Evolutionary conservation across 2,888 invertebrate genomes (phyloP).

Genomic region (Mamestra brassicae): DNA sequence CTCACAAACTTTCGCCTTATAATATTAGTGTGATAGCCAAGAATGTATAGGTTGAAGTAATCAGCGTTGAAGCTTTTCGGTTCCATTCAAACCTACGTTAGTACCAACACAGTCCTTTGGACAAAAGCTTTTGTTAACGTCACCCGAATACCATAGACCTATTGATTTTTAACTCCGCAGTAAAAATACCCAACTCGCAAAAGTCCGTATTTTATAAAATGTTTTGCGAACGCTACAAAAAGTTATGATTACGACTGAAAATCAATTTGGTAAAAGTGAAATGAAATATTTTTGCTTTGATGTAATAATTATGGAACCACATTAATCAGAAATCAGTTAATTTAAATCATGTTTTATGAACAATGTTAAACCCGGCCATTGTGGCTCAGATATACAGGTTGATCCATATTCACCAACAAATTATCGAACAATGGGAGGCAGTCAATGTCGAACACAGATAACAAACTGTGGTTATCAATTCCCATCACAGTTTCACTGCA

Average conservation of each 20-base stretch:
- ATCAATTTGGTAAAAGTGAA: slow-evolving; percentile 15
- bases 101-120: slow-evolving; percentile 2
- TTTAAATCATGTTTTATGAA: slow-evolving; percentile 23
- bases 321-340: slow-evolving; percentile 15
- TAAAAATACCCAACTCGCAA: slow-evolving; percentile 6
- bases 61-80: slow-evolving; percentile 17
- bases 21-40: neutral
- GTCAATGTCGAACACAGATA: slow-evolving; percentile 29
- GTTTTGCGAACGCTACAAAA: neutral
- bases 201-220: neutral
- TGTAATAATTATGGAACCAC: neutral
- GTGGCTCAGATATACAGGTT: slow-evolving; percentile 11
- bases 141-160: slow-evolving; percentile 21
- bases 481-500: slow-evolving; percentile 30
- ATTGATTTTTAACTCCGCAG: slow-evolving; percentile 44
- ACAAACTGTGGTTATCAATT: slow-evolving; percentile 51
- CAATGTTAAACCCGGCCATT: slow-evolving; percentile 2
- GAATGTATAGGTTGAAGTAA: neutral
- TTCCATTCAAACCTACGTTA: slow-evolving; percentile 10
- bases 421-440: slow-evolving; percentile 25
- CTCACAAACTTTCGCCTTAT: no score
- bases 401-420: slow-evolving; percentile 29
- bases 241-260: slow-evolving; percentile 8
- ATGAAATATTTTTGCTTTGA: slow-evolving; percentile 6
- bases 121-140: slow-evolving; percentile 19